Evolutionary conservation across 2,113 vertebrate genomes (phyloP).

Genomic region (Pterophyllum scalare): DNA sequence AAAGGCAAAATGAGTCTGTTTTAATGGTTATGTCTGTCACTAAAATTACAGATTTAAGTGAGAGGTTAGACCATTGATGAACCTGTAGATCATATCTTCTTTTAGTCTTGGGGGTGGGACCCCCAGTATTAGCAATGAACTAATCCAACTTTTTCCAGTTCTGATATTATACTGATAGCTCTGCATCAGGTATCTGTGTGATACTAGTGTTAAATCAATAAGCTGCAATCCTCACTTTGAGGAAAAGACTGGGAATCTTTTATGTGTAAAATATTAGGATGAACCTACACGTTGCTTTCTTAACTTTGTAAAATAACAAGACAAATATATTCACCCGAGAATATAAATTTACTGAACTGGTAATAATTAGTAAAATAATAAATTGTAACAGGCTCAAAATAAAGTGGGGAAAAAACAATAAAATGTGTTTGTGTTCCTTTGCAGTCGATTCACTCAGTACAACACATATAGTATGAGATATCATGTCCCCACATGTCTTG

Average conservation of each 20-base stretch:
- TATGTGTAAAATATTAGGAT: neutral
- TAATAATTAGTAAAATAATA: no score
- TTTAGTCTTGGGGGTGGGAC: neutral
- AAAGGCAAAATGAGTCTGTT: constrained; percentile 54
- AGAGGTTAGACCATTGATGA: constrained; percentile 21
- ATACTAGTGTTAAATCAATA: neutral
- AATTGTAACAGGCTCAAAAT: no score
- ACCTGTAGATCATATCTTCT: constrained; percentile 12
- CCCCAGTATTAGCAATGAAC: neutral
- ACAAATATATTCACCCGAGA: neutral
- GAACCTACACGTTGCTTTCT: neutral
- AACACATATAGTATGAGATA: no score
- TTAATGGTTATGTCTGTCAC: constrained; percentile 62
- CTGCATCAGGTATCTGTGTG: neutral
- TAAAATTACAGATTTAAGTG: constrained; percentile 53
- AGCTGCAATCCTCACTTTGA: neutral
- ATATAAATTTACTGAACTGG: neutral
- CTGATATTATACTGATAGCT: no score
- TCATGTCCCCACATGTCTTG: no score
- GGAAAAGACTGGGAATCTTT: neutral
- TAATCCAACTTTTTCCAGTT: neutral
- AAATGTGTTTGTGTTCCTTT: no score
- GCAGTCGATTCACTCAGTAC: no score
- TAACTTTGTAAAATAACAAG: neutral
- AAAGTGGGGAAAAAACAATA: no score